These are phyloP conservation scores for Magallana gigas DNA, from an alignment of 1,140 invertebrate species.

Conservation along the genomic window DNA sequence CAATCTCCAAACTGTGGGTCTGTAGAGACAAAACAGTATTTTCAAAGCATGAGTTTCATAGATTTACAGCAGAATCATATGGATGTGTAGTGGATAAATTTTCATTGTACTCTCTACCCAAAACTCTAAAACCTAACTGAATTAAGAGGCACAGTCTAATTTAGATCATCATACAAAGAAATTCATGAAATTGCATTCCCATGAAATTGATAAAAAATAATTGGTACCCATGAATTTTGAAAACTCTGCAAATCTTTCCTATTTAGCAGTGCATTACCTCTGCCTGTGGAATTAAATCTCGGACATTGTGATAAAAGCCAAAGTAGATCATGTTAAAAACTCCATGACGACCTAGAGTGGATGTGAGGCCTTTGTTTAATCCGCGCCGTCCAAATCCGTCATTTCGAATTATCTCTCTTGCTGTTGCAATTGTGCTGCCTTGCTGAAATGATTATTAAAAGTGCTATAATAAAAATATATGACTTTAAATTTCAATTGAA, in stretches of 20 bases:
- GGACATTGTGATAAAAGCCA: slow-evolving; percentile 95
- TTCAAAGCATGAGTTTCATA: too few species aligned
- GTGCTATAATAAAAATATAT: too few species aligned
- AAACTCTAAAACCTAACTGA: too few species aligned
- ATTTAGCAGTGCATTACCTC: slow-evolving; percentile 78
- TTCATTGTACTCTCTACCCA: too few species aligned
- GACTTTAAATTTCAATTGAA: too few species aligned
- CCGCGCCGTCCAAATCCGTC: slow-evolving; percentile 88
- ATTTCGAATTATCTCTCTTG: slow-evolving; percentile 87
- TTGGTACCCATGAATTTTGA: too few species aligned
- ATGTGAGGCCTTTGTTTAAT: slow-evolving; percentile 92
- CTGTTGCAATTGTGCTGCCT: slow-evolving; percentile 89
- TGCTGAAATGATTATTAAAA: slow-evolving; percentile 71
- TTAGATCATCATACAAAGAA: too few species aligned
- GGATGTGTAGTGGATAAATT: too few species aligned
- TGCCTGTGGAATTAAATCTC: slow-evolving; percentile 86
- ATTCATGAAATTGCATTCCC: too few species aligned
- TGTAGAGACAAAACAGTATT: slow-evolving; percentile 71
- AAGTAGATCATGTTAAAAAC: slow-evolving; percentile 96
- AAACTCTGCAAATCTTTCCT: neutral
- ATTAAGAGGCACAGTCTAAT: too few species aligned
- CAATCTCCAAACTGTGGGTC: slow-evolving; percentile 85
- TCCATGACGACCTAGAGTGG: slow-evolving; percentile 92
- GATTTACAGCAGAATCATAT: too few species aligned
- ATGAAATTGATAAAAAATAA: too few species aligned